Evolutionary conservation across 2,113 vertebrate genomes (phyloP), one percentile per base, ranked within the genome.

Genomic region (Fukomys damarensis): DNA sequence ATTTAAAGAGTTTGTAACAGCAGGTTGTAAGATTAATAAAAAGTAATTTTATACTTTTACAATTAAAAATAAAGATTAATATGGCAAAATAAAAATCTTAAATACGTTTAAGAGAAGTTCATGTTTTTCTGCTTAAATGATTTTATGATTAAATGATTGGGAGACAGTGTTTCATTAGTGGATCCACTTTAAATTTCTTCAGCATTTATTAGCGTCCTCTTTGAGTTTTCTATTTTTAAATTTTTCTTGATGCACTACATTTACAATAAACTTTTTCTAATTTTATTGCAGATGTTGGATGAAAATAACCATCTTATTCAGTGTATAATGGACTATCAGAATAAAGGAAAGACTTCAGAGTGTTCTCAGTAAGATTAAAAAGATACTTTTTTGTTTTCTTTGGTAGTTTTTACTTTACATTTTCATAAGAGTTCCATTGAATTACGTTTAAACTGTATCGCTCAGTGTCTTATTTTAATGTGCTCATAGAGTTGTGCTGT

Each of bases 321-420:
- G 97, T 99, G 99, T 98, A 99, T 99, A 98, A 99, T 99, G 99
- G 99, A 99, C 98, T 99, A 99, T 98, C 99, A 99, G 98, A 99
- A 99, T 98, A 99, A 99, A 99, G 99, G 99, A 88, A 99, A 99
- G 98, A 99, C 99, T 0, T 99, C 99, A 79, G 99, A 99, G 98
- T 99, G 99, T 99, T 99, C 99, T 98, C 99, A 99, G 99, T 99
- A 99, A 99, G 98, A 97, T 86, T 95, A 76, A 97, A 97, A 26
- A 46, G 80, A 97, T 97, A 70, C 11, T 93, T 98, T 54, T 90
- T 97, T 92, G 79, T 61, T 63, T 97, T 68, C 70, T 93, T 54
- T 97, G 20, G 92, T 68, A 7, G 14, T 93, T 86, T 89, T 96
- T 20, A n/a, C 41, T 74, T 97, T 92, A 74, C 80, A n/a, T 91